phyloP scores from a whole-genome alignment of 2,888 invertebrate genomes.

The Polylopha cassiicola region DNA sequence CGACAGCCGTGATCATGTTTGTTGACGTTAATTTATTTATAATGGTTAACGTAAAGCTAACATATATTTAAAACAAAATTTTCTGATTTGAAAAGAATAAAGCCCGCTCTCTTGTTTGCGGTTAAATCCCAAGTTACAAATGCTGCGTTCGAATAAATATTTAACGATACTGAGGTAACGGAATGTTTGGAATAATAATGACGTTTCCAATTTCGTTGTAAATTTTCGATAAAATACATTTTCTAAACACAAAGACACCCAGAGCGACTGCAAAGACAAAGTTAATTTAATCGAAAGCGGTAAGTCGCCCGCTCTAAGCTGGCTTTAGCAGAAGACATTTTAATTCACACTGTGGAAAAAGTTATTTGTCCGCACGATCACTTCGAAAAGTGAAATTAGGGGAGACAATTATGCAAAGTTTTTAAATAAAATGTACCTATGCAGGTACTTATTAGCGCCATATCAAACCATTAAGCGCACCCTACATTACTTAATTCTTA shows the following conservation, averaged over 20 bases:
- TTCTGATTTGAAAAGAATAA: constrained; percentile 5
- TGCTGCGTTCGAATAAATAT: constrained; percentile 3
- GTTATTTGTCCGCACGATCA: constrained; percentile 27
- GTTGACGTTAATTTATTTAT: constrained; percentile 21
- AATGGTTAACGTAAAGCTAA: constrained; percentile 25
- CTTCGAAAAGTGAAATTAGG: constrained; percentile 11
- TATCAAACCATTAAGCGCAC: too few relatives aligned
- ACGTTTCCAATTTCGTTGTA: neutral
- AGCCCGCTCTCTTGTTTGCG: constrained; percentile 3
- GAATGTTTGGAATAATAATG: neutral
- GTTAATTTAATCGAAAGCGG: constrained; percentile 25
- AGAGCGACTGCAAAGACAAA: constrained; percentile 37
- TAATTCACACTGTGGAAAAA: constrained; percentile 41
- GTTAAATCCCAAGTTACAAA: constrained; percentile 16
- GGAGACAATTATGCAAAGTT: too few relatives aligned
- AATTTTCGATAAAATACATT: constrained; percentile 1
- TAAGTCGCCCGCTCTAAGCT: constrained; percentile 22
- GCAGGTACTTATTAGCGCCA: too few relatives aligned
- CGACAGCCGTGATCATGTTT: constrained; percentile 23
- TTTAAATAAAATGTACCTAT: too few relatives aligned
- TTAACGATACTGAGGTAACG: neutral
- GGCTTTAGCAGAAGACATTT: constrained; percentile 42
- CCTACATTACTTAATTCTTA: too few relatives aligned
- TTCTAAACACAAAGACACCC: constrained; percentile 34
- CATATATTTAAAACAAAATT: constrained; percentile 22